Conservation (phyloP, 2,113 vertebrate genomes). For the Brachyhypopomus gauderio region DNA sequence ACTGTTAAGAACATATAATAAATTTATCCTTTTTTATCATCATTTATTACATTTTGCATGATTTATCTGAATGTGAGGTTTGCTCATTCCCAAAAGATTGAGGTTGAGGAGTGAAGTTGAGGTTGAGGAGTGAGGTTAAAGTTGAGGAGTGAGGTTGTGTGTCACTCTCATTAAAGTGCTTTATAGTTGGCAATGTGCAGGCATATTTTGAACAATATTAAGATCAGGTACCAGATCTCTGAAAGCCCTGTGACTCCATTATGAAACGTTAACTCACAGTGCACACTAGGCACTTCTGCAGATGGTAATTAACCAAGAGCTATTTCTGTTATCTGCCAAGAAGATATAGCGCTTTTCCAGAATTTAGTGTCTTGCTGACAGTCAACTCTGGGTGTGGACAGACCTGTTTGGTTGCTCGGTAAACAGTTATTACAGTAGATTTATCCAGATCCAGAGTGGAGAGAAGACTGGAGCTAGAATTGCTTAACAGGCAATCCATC, state of each 20-base stretch:
- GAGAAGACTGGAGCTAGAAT: slow-evolving; percentile 46
- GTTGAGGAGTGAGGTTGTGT: not conserved
- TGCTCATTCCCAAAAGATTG: not conserved
- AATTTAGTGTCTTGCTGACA: not conserved
- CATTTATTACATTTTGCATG: not conserved
- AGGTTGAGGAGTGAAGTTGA: too few species aligned
- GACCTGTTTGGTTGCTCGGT: not conserved
- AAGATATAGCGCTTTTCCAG: slow-evolving; percentile 18
- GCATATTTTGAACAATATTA: not conserved
- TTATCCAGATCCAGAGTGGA: not conserved
- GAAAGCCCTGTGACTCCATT: not conserved
- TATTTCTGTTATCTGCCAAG: slow-evolving; percentile 26
- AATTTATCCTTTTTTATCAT: slow-evolving; percentile 13
- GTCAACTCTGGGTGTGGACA: slow-evolving; percentile 6
- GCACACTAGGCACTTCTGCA: not conserved
- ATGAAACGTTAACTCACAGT: slow-evolving; percentile 3
- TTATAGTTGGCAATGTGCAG: not conserved
- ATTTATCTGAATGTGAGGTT: not conserved
- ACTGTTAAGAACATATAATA: slow-evolving; percentile 30
- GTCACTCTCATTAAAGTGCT: not conserved
- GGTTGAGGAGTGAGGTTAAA: too few species aligned
- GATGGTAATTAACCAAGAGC: slow-evolving; percentile 38
- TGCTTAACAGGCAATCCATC: slow-evolving; percentile 12
- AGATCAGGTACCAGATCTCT: not conserved
- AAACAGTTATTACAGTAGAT: not conserved